Conservation (phyloP, 2,888 invertebrate species). For the Synanthedon andrenaeformis region DNA sequence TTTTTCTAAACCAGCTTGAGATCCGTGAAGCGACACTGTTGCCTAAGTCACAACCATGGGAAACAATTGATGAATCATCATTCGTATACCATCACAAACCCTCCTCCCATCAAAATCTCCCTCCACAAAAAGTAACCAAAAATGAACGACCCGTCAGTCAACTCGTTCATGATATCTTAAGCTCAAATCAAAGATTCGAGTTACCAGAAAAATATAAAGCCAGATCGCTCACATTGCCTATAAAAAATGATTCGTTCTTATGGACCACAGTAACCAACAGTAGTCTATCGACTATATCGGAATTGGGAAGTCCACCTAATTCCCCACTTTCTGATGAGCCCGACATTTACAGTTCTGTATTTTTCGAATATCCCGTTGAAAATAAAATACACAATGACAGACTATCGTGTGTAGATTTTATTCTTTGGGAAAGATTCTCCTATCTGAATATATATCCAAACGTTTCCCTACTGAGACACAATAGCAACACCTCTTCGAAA, state of each 20-base stretch:
- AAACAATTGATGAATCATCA: slow-evolving; percentile 43
- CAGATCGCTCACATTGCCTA: slow-evolving; percentile 23
- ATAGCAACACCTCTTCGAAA: slow-evolving; percentile 31
- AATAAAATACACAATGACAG: slow-evolving; percentile 28
- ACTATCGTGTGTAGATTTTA: slow-evolving; percentile 49
- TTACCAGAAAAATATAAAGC: slow-evolving; percentile 38
- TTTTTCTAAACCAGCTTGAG: slow-evolving; percentile 56
- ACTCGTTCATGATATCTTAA: slow-evolving; percentile 43
- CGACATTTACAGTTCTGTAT: slow-evolving; percentile 52
- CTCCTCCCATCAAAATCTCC: slow-evolving; percentile 15
- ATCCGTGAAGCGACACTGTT: slow-evolving; percentile 44
- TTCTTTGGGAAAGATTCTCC: slow-evolving; percentile 54
- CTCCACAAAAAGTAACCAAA: slow-evolving; percentile 9
- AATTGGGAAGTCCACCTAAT: slow-evolving; percentile 31
- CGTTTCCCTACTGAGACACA: slow-evolving; percentile 35
- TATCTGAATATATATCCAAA: slow-evolving; percentile 43
- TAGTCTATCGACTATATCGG: slow-evolving; percentile 50
- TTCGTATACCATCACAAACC: slow-evolving; percentile 38
- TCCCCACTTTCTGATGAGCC: slow-evolving; percentile 30
- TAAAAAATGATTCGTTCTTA: slow-evolving; percentile 45
- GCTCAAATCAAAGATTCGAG: slow-evolving; percentile 30
- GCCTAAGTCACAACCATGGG: slow-evolving; percentile 49
- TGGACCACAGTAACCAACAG: slow-evolving; percentile 34
- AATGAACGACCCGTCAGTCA: slow-evolving; percentile 29
- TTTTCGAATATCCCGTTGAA: slow-evolving; percentile 45